Base-by-base conservation (phyloP, 2,888 invertebrate species). In the Epirrita christyi region DNA sequence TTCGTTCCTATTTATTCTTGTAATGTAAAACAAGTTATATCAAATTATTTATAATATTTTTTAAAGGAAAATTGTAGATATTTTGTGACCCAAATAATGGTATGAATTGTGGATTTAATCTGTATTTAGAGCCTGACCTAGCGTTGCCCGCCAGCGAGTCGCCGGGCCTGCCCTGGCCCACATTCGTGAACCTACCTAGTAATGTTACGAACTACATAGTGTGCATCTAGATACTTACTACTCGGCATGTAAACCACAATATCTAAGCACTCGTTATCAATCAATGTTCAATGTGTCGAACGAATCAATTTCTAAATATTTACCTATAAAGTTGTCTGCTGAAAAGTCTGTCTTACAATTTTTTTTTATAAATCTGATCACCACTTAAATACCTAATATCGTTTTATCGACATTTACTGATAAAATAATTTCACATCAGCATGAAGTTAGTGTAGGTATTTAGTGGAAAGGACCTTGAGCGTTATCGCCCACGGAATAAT, bases 401-500 rank as follows among this genome's bases (percentile, higher is more conserved):
- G 36, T 63, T 68, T 72, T 77, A 77, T 77, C 75, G 63, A 52
- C 41, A 52, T 51, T 59, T 49, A 58, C 56, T 63, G 79, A 78
- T 78, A 78, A 72, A 72, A 66, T 68, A 71, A 70, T 72, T 78
- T 71, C 71, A 69, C 65, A 66, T 71, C 66, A 70, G 61, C 67
- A 66, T 76, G 67, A 67, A 62, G 47, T 54, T 69, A 64, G 64
- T 64, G 67, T 66, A 70, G 67, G 65, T 72, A 68, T 67, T 68
- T 81, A 81, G 81, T 85, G 73, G 69, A 76, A 76, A 72, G 63
- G 79, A 65, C 86, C 86, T 85, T 86, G 82, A 59, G 68, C 65
- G 75, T 86, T 88, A 87, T 87, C 86, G 76, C 66, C 66, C 64
- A 64, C 69, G 78, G 73, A 81, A 80, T 82, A 42, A 79, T 85